A percentile compares a stretch with the other conserved stretches of the same genome.
phyloP scores from a whole-genome alignment of 1,140 invertebrate species.

The Neuroterus valhalla region DNA sequence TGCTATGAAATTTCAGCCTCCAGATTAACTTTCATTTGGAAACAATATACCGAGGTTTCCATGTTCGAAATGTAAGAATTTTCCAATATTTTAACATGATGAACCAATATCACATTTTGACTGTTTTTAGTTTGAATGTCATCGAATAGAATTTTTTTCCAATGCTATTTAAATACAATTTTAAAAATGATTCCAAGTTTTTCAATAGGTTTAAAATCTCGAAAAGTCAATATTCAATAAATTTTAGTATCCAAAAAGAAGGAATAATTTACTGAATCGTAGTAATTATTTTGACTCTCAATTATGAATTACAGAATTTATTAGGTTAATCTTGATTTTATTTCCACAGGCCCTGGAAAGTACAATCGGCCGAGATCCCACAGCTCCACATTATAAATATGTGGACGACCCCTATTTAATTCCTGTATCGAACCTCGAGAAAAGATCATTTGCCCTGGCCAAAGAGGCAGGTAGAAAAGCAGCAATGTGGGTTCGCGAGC shows the following conservation, averaged over 20 bases:
- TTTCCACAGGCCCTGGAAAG: constrained; percentile 80
- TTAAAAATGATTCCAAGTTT: constrained; percentile 16
- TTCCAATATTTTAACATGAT: no score
- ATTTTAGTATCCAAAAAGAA: no score
- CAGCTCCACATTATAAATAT: constrained; percentile 90
- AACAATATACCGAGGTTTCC: no score
- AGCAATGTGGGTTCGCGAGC: constrained; percentile 87
- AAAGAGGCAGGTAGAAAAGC: constrained; percentile 91
- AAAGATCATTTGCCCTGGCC: constrained; percentile 85
- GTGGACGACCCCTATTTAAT: constrained; percentile 93
- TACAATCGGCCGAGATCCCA: constrained; percentile 84
- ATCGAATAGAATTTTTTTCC: neutral
- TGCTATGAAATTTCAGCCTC: no score
- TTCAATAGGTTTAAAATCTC: neutral
- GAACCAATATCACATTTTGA: no score
- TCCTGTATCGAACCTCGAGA: constrained; percentile 84
- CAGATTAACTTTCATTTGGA: no score
- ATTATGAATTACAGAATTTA: constrained; percentile 13
- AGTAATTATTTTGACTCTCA: no score
- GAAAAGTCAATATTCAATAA: no score
- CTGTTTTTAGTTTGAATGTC: no score
- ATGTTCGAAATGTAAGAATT: no score
- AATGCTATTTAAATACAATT: constrained; percentile 21
- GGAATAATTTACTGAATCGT: no score
- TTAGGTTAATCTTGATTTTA: constrained; percentile 14